phyloP scores from a whole-genome alignment of 1,140 invertebrate genomes.

The Drosophila sturtevanti region DNA sequence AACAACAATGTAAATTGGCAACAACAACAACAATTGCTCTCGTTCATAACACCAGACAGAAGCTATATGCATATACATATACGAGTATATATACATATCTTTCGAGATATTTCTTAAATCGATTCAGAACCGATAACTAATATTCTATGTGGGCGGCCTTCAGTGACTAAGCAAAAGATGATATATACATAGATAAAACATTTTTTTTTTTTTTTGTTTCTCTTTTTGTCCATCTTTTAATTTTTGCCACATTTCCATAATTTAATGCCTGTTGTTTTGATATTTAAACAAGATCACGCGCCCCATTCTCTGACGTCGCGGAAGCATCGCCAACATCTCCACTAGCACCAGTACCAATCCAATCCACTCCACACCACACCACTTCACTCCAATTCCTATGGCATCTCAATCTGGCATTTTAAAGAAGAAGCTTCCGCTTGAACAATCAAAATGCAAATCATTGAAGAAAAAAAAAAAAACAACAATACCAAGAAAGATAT shows the following conservation, averaged over 20 bases:
- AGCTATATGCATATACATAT: too few species aligned
- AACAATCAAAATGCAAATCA: slow-evolving; percentile 78
- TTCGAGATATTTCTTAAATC: slow-evolving; percentile 47
- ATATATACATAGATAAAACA: slow-evolving; percentile 37
- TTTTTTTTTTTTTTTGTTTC: slow-evolving; percentile 52
- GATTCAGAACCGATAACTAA: slow-evolving; percentile 49
- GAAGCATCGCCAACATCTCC: slow-evolving; percentile 26
- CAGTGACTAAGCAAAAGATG: slow-evolving; percentile 43
- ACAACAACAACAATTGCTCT: slow-evolving; percentile 38
- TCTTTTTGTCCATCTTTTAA: slow-evolving; percentile 38
- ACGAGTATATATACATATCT: too few species aligned
- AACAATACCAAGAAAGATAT: slow-evolving; percentile 52
- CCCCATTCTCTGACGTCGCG: slow-evolving; percentile 40
- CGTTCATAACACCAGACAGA: slow-evolving; percentile 38
- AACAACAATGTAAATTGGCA: slow-evolving; percentile 15
- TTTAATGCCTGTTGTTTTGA: slow-evolving; percentile 44
- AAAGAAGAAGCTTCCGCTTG: slow-evolving; percentile 60
- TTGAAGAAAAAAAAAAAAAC: slow-evolving; percentile 45
- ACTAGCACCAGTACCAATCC: neutral
- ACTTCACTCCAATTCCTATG: neutral
- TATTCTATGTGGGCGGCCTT: slow-evolving; percentile 43
- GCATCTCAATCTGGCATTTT: slow-evolving; percentile 14
- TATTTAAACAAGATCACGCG: slow-evolving; percentile 58
- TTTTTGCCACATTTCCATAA: slow-evolving; percentile 65
- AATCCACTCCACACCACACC: neutral